These are phyloP conservation scores for Dryadula phaetusa DNA, from an alignment of 2,888 invertebrate genomes.

Conservation along the genomic window DNA sequence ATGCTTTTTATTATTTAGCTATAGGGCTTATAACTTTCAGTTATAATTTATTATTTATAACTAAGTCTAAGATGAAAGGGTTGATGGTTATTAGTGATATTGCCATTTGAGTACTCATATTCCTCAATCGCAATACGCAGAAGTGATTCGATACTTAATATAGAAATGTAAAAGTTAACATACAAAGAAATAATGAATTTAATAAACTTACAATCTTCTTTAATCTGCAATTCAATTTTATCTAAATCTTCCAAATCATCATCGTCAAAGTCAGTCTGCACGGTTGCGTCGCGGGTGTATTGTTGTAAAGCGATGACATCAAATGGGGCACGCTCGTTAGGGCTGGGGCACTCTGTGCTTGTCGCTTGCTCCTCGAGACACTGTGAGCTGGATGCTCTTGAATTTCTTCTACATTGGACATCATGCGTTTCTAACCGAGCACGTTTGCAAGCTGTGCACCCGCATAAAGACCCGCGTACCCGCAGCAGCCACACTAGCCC, in stretches of 20 bases:
- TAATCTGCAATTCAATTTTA: constrained; percentile 77
- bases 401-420: constrained; percentile 52
- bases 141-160: no score
- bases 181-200: neutral
- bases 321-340: constrained; percentile 69
- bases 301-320: constrained; percentile 78
- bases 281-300: constrained; percentile 79
- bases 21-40: neutral
- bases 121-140: no score
- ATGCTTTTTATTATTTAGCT: neutral
- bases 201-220: constrained; percentile 73
- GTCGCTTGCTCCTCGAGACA: constrained; percentile 37
- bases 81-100: no score
- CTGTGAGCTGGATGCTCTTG: constrained; percentile 46
- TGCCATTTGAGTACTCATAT: no score
- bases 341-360: constrained; percentile 79
- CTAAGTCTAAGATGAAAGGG: no score
- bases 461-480: constrained; percentile 91
- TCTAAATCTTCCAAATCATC: constrained; percentile 75
- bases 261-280: constrained; percentile 81
- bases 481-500: constrained; percentile 94
- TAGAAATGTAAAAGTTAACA: neutral
- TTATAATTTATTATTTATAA: no score
- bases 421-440: constrained; percentile 67
- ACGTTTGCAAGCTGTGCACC: constrained; percentile 88